Evolutionary conservation across 1,140 invertebrate genomes (phyloP).

Genomic region (Cydia strobilella): DNA sequence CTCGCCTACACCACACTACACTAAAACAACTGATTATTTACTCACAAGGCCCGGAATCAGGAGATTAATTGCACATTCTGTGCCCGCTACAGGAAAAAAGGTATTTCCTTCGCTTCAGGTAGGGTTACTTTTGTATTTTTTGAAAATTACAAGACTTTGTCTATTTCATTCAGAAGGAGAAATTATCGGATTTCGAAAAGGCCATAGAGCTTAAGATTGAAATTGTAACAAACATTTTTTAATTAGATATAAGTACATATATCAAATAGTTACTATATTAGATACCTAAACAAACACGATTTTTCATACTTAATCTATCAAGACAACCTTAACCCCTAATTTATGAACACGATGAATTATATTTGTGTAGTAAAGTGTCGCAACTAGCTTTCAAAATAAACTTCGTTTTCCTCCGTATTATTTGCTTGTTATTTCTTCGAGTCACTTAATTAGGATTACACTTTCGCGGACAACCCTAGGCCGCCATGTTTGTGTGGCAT

Average conservation of each 20-base stretch:
- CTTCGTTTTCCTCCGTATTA: constrained; percentile 22
- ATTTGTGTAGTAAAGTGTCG: background rate
- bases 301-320: background rate
- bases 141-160: background rate
- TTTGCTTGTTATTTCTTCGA: constrained; percentile 29
- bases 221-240: background rate
- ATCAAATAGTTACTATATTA: background rate
- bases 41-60: constrained; percentile 23
- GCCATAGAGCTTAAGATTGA: background rate
- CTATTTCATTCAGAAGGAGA: background rate
- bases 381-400: constrained; percentile 22
- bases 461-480: constrained; percentile 28
- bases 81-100: constrained; percentile 31
- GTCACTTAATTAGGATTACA: constrained; percentile 31
- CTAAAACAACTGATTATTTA: constrained; percentile 33
- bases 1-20: constrained; percentile 4
- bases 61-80: constrained; percentile 30
- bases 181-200: background rate
- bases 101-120: constrained; percentile 23
- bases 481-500: constrained; percentile 42
- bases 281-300: background rate
- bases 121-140: background rate
- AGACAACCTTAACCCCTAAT: background rate
- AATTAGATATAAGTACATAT: too few species aligned
- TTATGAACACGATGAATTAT: background rate